A percentile compares a stretch with the other conserved stretches of the same genome.
phyloP scores from a whole-genome alignment of 2,888 invertebrate genomes.

The Itoplectis maculator region DNA sequence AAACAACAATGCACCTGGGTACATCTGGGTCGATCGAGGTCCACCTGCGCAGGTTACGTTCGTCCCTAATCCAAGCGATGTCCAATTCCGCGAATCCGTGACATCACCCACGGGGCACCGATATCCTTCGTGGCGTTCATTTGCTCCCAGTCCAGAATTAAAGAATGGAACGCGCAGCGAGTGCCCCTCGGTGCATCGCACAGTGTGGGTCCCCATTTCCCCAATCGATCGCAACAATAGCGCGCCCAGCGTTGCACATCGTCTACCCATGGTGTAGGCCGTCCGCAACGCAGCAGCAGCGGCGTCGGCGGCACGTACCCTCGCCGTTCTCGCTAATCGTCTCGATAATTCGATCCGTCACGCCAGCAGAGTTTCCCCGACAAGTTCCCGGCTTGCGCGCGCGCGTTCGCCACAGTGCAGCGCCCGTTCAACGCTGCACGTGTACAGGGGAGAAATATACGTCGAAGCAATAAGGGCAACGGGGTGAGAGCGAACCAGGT shows the following conservation, averaged over 20 bases:
- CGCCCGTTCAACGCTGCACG: too few species aligned
- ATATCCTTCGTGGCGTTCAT: background rate
- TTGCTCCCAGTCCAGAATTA: background rate
- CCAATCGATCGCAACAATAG: conserved; percentile 49
- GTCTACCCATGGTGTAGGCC: conserved; percentile 33
- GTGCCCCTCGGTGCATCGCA: background rate
- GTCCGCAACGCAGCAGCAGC: background rate
- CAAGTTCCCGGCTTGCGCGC: conserved; percentile 47
- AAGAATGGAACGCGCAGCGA: conserved; percentile 31
- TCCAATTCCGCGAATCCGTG: background rate
- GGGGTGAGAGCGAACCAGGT: conserved; percentile 40
- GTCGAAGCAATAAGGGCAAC: conserved; percentile 54
- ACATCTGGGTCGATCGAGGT: too few species aligned
- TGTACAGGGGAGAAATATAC: conserved; percentile 49
- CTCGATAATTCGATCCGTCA: conserved; percentile 69
- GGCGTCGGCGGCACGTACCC: conserved; percentile 30
- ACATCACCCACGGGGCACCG: too few species aligned
- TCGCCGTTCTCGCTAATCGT: conserved; percentile 62
- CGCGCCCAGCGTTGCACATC: conserved; percentile 18
- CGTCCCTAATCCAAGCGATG: too few species aligned
- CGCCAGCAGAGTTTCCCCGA: conserved; percentile 63
- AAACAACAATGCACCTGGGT: too few species aligned
- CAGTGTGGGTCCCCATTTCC: conserved; percentile 34
- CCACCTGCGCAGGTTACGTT: too few species aligned
- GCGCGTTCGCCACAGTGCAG: too few species aligned